Evolutionary conservation across 2,113 vertebrate species (phyloP), one percentile per base, ranked within the genome.

Genomic region (Nibea coibor): DNA sequence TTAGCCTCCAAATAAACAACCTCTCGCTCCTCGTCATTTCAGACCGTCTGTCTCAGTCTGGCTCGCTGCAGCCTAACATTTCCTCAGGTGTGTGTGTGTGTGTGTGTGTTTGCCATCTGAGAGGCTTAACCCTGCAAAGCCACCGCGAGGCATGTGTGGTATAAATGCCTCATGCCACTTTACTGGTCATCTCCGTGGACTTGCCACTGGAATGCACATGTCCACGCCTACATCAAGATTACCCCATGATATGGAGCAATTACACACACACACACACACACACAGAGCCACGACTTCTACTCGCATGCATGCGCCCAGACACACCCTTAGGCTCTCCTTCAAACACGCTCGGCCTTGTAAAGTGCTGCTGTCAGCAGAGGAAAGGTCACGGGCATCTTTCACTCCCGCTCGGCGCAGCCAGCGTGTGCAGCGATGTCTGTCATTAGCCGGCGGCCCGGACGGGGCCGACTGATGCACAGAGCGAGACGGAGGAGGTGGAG

Each of bases 291-390:
- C 17, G 28, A 57, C 75, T 14, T 47, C 28, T 51, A 16, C 70
- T 63, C 50, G 3, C 72, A 78, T 19, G 28, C 61, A 78, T 12
- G 4, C 0, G 10, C 42, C 9, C 70, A 57, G 66, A 82, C 84
- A 81, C 88, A 51, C 88, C 67, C 81, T 51, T 14, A 48, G 51
- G 35, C 70, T 57, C 19, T 56, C 71, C 71, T 85, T 77, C 61
- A 82, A 66, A 82, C 79, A 78, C 26, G 72, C 63, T 8, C 16
- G 2, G 42, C 80, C 81, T 76, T 57, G 72, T 70, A 76, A 88
- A 93, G 76, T 66, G 74, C 83, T 75, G 78, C 78, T 19, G 81
- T 90, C 86, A 87, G 89, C 92, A 83, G 63, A 87, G 64, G 62
- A 85, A 82, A 87, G 84, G 90, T 86, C 81, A 78, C 73, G 3